Conservation (phyloP, 2,797 vertebrate species). For the Galaxias olidus region DNA sequence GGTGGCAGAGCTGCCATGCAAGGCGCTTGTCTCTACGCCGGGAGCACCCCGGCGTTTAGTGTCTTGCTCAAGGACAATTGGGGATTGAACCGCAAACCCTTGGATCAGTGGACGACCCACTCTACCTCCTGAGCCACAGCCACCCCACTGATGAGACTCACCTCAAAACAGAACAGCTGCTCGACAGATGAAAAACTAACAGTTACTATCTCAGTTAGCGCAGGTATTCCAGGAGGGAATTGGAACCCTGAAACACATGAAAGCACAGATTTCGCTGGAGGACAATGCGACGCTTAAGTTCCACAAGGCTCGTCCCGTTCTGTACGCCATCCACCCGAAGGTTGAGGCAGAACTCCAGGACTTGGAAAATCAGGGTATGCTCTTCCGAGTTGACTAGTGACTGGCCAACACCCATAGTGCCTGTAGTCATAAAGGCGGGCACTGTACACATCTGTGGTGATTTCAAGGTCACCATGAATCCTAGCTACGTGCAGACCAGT, state of each 20-base stretch:
- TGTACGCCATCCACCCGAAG: not conserved
- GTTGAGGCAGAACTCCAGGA: conserved; percentile 1
- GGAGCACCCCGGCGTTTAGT: no score
- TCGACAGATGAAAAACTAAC: not conserved
- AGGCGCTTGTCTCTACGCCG: no score
- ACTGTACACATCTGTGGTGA: not conserved
- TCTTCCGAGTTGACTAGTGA: conserved; percentile 8
- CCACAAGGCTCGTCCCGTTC: conserved; percentile 1
- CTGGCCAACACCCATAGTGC: conserved; percentile 7
- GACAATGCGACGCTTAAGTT: conserved; percentile 1
- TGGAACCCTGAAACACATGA: conserved; percentile 12
- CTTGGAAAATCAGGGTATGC: not conserved
- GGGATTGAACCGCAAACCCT: no score
- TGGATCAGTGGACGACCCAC: no score
- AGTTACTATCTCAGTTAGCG: not conserved
- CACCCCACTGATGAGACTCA: no score
- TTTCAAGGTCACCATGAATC: conserved; percentile 13
- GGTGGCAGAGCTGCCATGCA: no score
- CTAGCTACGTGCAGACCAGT: conserved; percentile 21
- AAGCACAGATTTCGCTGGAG: not conserved
- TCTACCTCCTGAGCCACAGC: no score
- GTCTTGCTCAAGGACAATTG: no score
- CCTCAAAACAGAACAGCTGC: not conserved
- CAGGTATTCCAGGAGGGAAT: not conserved
- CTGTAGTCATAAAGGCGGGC: not conserved